These are phyloP conservation scores for Chelonus formosanus DNA, from an alignment of 2,888 invertebrate species.

Conservation along the genomic window DNA sequence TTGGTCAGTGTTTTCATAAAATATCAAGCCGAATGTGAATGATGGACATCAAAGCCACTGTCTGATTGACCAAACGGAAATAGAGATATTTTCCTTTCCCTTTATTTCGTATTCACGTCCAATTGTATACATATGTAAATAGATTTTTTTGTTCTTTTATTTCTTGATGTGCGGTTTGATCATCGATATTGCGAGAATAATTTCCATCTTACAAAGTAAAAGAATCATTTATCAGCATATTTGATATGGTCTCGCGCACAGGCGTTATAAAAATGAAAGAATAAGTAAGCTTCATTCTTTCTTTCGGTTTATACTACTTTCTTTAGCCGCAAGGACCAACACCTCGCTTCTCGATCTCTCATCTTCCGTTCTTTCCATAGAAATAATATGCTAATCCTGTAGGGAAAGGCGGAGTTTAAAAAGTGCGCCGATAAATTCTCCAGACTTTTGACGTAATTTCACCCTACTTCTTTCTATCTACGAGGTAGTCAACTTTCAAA, in stretches of 20 bases:
- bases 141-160: conserved; percentile 14
- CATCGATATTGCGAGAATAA: conserved; percentile 38
- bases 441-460: conserved; percentile 64
- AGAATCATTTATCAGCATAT: conserved; percentile 65
- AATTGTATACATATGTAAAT: conserved; percentile 16
- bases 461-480: conserved; percentile 39
- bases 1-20: neutral
- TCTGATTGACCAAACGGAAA: conserved; percentile 59
- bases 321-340: conserved; percentile 41
- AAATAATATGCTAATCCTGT: conserved; percentile 64
- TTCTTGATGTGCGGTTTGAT: conserved; percentile 23
- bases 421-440: conserved; percentile 65
- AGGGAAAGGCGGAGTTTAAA: conserved; percentile 62
- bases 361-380: conserved; percentile 50
- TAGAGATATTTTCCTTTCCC: conserved; percentile 43
- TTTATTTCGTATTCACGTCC: conserved; percentile 19
- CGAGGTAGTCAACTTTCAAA: conserved; percentile 51
- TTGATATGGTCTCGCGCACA: conserved; percentile 60
- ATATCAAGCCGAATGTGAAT: neutral
- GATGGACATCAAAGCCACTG: conserved; percentile 9
- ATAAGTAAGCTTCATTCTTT: conserved; percentile 33
- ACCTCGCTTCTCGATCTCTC: conserved; percentile 42
- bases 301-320: conserved; percentile 29
- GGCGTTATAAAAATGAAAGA: conserved; percentile 39
- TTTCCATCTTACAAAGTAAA: conserved; percentile 56